Percentiles rank a stretch among this genome's conserved stretches.
Conservation (phyloP, 2,113 vertebrate species). For the Lepidothrix coronata region DNA sequence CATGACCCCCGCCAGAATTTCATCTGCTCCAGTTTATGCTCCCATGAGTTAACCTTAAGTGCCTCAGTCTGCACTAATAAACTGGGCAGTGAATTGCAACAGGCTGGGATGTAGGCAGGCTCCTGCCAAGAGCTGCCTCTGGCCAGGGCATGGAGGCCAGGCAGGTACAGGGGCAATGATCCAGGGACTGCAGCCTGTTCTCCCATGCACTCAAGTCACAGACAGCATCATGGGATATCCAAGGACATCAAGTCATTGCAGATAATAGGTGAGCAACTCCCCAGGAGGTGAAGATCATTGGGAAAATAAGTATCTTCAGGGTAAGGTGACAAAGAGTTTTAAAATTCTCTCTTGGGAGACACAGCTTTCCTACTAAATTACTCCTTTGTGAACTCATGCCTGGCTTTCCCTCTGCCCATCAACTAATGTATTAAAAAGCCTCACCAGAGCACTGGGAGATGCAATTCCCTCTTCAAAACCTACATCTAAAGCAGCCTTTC, state of each 20-base stretch:
- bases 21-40: background rate
- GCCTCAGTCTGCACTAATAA: background rate
- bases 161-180: background rate
- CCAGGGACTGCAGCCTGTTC: too few relatives aligned
- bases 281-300: background rate
- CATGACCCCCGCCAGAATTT: background rate
- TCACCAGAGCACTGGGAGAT: background rate
- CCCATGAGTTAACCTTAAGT: accelerated
- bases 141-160: background rate
- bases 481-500: background rate
- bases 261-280: background rate
- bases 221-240: background rate
- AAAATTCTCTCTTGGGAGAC: background rate
- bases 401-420: background rate
- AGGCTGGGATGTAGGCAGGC: background rate
- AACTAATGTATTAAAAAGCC: background rate
- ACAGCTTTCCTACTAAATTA: background rate
- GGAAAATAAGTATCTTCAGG: background rate
- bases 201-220: accelerated
- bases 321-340: background rate
- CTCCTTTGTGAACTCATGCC: background rate
- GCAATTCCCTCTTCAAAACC: background rate
- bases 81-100: background rate
- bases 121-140: background rate
- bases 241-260: background rate